Conservation (phyloP, 2,888 invertebrate genomes). For the Amblyjoppa fuscipennis region DNA sequence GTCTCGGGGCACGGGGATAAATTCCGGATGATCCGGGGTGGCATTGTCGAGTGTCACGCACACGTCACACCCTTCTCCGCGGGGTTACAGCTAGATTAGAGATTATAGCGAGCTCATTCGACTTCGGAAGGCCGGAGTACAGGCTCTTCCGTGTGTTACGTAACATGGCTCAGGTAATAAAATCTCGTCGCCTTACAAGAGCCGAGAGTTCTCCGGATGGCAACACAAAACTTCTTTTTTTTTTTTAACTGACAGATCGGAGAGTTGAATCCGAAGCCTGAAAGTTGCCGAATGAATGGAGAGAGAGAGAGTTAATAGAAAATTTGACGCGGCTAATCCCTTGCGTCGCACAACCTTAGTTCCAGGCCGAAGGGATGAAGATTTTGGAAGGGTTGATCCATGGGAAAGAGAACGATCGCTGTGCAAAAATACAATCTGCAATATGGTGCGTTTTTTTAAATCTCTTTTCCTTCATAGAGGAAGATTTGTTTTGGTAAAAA, state of each 20-base stretch:
- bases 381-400: conserved; percentile 41
- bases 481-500: too few species aligned
- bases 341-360: background rate
- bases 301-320: conserved; percentile 36
- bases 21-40: conserved; percentile 64
- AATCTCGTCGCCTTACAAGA: background rate
- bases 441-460: background rate
- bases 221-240: background rate
- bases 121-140: background rate
- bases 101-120: conserved; percentile 51
- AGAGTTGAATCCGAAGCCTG: background rate
- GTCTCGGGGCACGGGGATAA: conserved; percentile 49
- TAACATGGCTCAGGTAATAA: conserved; percentile 54
- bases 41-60: conserved; percentile 61
- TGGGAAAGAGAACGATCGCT: conserved; percentile 64
- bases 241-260: conserved; percentile 15
- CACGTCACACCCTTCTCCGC: conserved; percentile 36
- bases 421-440: background rate
- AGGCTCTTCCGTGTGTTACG: conserved; percentile 32
- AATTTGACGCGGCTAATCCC: conserved; percentile 24
- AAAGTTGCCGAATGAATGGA: conserved; percentile 14
- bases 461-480: too few species aligned
- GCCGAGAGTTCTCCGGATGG: background rate
- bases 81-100: conserved; percentile 54
- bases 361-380: background rate